Base-by-base conservation (phyloP, 2,113 vertebrate species). In the Scomber japonicus region DNA sequence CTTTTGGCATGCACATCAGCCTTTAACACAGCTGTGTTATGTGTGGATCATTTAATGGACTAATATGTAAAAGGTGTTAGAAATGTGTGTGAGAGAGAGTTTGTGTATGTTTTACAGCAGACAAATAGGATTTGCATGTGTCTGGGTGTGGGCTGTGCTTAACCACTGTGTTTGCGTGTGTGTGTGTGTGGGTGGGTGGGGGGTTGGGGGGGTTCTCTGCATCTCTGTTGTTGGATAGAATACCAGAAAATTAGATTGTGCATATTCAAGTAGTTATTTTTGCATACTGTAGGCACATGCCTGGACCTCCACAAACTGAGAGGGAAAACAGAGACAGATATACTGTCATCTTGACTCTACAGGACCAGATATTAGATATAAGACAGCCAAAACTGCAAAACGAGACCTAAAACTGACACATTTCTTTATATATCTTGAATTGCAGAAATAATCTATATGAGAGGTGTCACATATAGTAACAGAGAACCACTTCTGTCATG, bases 121-220 rank as follows among this genome's bases (percentile, higher is more conserved):
- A 60, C n/a, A 48, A 51, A 63, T 21, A 65, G 49, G 2, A 88
- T 89, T 89, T 90, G 84, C 85, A 81, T 92, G 27, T 50, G 10
- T 61, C 4, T 60, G 55, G 31, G 45, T 71, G 56, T 60, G 46
- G 55, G 46, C 30, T 64, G 12, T 40, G 0, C 14, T 55, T 50
- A 15, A 8, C 1, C 3, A 65, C 5, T 19, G 15, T 19, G 15
- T 57, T 16, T 21, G 10, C 24, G 13, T 62, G 45, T 27, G 24
- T 17, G 2, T 57, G 24, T 60, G 51, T 54, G 46, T 40, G 48
- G 10, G 24, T n/a, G 11, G 14, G 5, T 48, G 13, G 65, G 11
- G 21, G 6, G 21, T 21, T 21, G 14, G 5, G 53, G 13, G 65
- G 11, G 21, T 21, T 21, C 21, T 21, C 21, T 21, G 6, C 3